Conservation (phyloP, 2,888 invertebrate genomes). For the Catocala nupta region DNA sequence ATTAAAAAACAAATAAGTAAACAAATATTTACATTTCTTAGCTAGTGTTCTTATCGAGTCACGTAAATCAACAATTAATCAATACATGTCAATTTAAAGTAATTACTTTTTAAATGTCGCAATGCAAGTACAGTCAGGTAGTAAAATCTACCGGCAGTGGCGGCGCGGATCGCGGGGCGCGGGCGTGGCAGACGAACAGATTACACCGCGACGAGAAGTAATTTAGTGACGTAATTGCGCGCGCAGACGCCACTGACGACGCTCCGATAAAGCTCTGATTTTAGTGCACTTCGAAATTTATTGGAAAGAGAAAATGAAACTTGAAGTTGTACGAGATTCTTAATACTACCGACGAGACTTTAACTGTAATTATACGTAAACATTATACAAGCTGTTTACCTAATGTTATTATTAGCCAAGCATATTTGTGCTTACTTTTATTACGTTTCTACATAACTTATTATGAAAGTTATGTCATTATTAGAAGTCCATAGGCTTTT, state of each 20-base stretch:
- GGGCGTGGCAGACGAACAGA: slow-evolving; percentile 66
- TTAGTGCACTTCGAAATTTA: slow-evolving; percentile 17
- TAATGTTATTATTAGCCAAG: too few relatives aligned
- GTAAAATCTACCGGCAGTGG: slow-evolving; percentile 49
- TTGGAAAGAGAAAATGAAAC: slow-evolving; percentile 13
- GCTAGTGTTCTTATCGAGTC: too few relatives aligned
- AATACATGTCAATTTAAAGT: slow-evolving; percentile 2
- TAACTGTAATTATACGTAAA: background rate
- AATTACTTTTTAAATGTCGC: slow-evolving; percentile 1
- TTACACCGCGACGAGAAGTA: slow-evolving; percentile 69
- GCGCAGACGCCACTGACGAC: slow-evolving; percentile 50
- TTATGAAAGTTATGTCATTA: too few relatives aligned
- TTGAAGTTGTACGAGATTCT: background rate
- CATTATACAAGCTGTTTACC: too few relatives aligned
- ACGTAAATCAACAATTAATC: too few relatives aligned
- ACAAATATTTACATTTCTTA: too few relatives aligned
- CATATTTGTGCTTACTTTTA: too few relatives aligned
- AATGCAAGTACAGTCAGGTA: slow-evolving; percentile 20
- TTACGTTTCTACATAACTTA: too few relatives aligned
- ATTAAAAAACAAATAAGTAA: too few relatives aligned
- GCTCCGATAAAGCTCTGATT: slow-evolving; percentile 31
- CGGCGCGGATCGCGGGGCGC: slow-evolving; percentile 22
- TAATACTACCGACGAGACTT: background rate
- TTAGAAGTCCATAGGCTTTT: too few relatives aligned
- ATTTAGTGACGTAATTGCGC: slow-evolving; percentile 75